Evolutionary conservation across 2,797 vertebrate genomes (phyloP).

Genomic region (Lindbergichthys nudifrons): DNA sequence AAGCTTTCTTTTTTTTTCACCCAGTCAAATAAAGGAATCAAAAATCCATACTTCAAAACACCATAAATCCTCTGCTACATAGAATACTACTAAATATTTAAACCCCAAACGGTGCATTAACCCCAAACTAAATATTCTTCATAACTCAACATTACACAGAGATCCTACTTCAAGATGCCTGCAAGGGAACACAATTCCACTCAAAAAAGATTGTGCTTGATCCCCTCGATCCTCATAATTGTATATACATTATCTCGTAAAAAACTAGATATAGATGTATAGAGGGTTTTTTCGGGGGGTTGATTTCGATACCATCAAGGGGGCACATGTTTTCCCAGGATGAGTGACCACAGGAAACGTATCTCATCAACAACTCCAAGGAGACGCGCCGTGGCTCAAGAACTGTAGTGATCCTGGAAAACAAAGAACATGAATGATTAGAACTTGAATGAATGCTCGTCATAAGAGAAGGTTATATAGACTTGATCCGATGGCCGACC

Average conservation of each 20-base stretch:
- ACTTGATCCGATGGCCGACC: slow-evolving; percentile 76
- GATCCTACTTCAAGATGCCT: slow-evolving; percentile 43
- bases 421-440: not conserved
- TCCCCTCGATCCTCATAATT: slow-evolving; percentile 19
- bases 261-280: slow-evolving; percentile 52
- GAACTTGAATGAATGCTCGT: not conserved
- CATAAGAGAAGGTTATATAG: not conserved
- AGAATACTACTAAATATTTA: slow-evolving; percentile 42
- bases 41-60: slow-evolving; percentile 43
- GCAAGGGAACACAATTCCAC: slow-evolving; percentile 17
- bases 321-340: slow-evolving; percentile 23
- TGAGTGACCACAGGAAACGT: slow-evolving; percentile 6
- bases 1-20: not conserved
- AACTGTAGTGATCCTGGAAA: slow-evolving; percentile 84
- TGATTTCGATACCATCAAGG: not conserved
- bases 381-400: slow-evolving; percentile 66
- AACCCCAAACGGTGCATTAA: slow-evolving; percentile 41
- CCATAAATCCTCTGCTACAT: slow-evolving; percentile 48
- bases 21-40: slow-evolving; percentile 14
- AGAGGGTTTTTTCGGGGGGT: slow-evolving; percentile 18
- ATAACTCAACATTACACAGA: slow-evolving; percentile 38
- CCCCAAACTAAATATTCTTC: slow-evolving; percentile 49
- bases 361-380: not conserved
- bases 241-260: slow-evolving; percentile 37
- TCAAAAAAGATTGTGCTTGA: slow-evolving; percentile 49